phyloP scores from a whole-genome alignment of 2,888 invertebrate species.

The Lasioglossum morio region DNA sequence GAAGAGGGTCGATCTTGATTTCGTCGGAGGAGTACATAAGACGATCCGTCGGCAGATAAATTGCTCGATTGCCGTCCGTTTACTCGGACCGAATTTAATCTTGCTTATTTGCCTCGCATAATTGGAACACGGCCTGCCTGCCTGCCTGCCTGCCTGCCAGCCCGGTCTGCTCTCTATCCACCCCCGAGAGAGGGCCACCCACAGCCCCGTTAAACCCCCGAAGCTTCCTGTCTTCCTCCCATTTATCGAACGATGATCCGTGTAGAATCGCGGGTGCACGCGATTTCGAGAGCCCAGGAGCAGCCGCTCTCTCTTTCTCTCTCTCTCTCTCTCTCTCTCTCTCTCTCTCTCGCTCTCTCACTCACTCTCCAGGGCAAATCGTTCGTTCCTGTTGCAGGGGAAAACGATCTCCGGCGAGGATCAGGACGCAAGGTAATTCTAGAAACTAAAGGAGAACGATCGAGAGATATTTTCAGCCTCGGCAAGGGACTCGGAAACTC shows the following conservation, averaged over 20 bases:
- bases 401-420: slow-evolving; percentile 33
- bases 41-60: slow-evolving; percentile 58
- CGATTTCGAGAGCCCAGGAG: slow-evolving; percentile 31
- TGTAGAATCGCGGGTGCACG: slow-evolving; percentile 30
- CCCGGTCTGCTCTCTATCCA: slow-evolving; percentile 6
- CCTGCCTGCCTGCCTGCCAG: neutral
- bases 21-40: slow-evolving; percentile 49
- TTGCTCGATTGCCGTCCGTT: slow-evolving; percentile 62
- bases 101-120: slow-evolving; percentile 68
- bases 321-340: neutral
- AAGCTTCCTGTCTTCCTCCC: slow-evolving; percentile 33
- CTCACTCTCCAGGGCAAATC: slow-evolving; percentile 18
- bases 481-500: slow-evolving; percentile 38
- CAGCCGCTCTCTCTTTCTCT: neutral
- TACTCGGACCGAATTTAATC: slow-evolving; percentile 66
- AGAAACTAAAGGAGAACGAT: slow-evolving; percentile 57
- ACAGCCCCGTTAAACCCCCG: neutral
- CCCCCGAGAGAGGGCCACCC: neutral
- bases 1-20: slow-evolving; percentile 59
- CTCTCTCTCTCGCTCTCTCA: neutral
- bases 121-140: slow-evolving; percentile 62
- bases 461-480: slow-evolving; percentile 41
- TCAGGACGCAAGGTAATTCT: slow-evolving; percentile 30
- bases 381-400: slow-evolving; percentile 43
- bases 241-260: slow-evolving; percentile 60